Evolutionary conservation across 2,113 vertebrate genomes (phyloP).

Genomic region (Acanthochromis polyacanthus): DNA sequence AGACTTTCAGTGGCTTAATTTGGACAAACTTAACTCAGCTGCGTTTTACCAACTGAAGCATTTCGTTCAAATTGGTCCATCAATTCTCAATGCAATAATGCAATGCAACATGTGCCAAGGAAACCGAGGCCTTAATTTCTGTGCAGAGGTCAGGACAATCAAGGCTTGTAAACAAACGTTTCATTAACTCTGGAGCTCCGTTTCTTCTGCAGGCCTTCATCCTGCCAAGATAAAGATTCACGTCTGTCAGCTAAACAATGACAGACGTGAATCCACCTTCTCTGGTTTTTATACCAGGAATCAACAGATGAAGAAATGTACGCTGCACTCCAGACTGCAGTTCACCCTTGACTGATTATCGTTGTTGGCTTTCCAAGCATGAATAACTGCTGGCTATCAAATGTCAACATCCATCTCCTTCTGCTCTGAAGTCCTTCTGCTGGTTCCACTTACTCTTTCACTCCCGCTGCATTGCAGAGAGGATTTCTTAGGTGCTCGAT

Average conservation of each 20-base stretch:
- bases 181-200: background rate
- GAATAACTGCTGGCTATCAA: slow-evolving; percentile 52
- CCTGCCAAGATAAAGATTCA: slow-evolving; percentile 16
- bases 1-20: too few species aligned
- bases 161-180: background rate
- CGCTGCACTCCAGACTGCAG: slow-evolving; percentile 33
- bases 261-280: slow-evolving; percentile 25
- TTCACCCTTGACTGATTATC: slow-evolving; percentile 52
- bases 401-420: slow-evolving; percentile 64
- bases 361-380: slow-evolving; percentile 43
- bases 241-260: slow-evolving; percentile 14
- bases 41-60: too few species aligned
- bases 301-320: slow-evolving; percentile 40
- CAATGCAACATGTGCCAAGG: too few species aligned
- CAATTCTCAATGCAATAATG: too few species aligned
- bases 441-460: slow-evolving; percentile 10
- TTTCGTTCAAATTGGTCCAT: too few species aligned
- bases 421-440: slow-evolving; percentile 30
- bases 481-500: background rate
- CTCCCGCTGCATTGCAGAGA: background rate
- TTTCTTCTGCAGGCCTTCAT: background rate
- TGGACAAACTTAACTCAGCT: too few species aligned
- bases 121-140: too few species aligned
- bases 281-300: slow-evolving; percentile 17
- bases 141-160: too few species aligned